phyloP scores from a whole-genome alignment of 2,797 vertebrate genomes.

The Taeniopygia guttata region DNA sequence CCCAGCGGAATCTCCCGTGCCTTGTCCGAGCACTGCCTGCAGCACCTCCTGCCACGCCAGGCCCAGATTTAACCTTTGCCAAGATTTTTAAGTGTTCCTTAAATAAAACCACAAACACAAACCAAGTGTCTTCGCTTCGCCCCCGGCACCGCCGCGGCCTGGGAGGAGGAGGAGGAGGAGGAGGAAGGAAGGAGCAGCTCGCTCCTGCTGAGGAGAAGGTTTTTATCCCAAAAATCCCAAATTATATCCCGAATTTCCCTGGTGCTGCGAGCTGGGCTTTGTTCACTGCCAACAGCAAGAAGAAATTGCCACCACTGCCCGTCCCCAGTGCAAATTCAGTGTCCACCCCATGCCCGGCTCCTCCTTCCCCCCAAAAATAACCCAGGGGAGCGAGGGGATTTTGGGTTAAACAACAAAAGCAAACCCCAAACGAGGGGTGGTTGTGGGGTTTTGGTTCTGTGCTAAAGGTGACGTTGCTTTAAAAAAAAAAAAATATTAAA shows the following conservation, averaged over 20 bases:
- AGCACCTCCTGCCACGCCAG: constrained; percentile 52
- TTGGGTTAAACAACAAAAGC: neutral
- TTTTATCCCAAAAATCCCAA: neutral
- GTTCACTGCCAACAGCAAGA: constrained; percentile 47
- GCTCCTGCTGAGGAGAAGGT: neutral
- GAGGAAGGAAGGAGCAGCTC: neutral
- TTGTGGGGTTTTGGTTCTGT: constrained; percentile 11
- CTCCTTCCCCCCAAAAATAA: neutral
- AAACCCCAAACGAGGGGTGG: neutral
- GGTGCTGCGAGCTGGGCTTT: constrained; percentile 19
- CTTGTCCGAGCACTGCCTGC: constrained; percentile 72
- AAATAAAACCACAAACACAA: neutral
- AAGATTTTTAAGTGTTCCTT: constrained; percentile 68
- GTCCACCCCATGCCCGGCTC: neutral
- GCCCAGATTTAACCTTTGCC: constrained; percentile 23
- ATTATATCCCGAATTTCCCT: neutral
- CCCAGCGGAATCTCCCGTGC: constrained; percentile 65
- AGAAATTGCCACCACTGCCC: constrained; percentile 40
- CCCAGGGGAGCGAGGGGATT: neutral
- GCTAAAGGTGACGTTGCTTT: constrained; percentile 32
- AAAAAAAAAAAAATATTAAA: neutral
- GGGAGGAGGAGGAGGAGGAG: neutral
- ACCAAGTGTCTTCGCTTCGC: constrained; percentile 7
- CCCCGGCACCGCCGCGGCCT: too few species aligned
- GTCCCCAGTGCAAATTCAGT: neutral